Evolutionary conservation across 2,113 vertebrate species (phyloP), one percentile per base, ranked within the genome.

Genomic region (Recurvirostra avosetta): DNA sequence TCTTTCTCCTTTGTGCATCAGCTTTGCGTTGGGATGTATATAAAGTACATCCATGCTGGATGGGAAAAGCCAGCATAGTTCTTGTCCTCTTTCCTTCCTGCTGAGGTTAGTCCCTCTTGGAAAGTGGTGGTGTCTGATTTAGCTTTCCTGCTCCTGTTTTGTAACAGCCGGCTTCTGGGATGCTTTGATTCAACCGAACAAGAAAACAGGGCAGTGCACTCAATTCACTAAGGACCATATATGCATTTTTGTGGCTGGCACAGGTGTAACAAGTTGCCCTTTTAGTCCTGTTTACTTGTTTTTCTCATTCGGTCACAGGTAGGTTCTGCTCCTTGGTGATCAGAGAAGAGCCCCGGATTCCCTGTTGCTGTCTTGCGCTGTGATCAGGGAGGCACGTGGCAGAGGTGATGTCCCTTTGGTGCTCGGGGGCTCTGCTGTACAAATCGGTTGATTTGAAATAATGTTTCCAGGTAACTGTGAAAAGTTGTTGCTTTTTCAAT

Each of bases 251-350:
- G 80, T 89, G 90, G 16, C 74, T 91, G 86, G 82, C 91, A 90
- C 63, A 65, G 79, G 79, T 88, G 56, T 90, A 79, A 52, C 62
- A 85, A 79, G 72, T 65, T 89, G 73, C 70, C 81, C 89, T 92
- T 94, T 89, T 55, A 61, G 73, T 87, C 89, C 65, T 95, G 81
- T 93, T 78, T 87, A 56, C 81, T 90, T 90, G 81, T 93, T 94
- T 80, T 90, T 72, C 49, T 53, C 25, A 18, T 53, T 73, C 3
- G 7, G 74, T 82, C 84, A 16, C 30, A 19, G 74, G 62, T 65
- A 93, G 92, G n/a, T 90, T 90, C 70, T 84, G 76, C 47, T 86
- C 38, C 63, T 67, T 55, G 59, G 68, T 52, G 86, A 77, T 84
- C 59, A 77, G 59, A 89, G 87, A 75, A 58, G 56, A 90, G 70